These are phyloP conservation scores for Neolamprologus sp. DNA, from an alignment of 2,113 vertebrate genomes.

Conservation along the genomic window DNA sequence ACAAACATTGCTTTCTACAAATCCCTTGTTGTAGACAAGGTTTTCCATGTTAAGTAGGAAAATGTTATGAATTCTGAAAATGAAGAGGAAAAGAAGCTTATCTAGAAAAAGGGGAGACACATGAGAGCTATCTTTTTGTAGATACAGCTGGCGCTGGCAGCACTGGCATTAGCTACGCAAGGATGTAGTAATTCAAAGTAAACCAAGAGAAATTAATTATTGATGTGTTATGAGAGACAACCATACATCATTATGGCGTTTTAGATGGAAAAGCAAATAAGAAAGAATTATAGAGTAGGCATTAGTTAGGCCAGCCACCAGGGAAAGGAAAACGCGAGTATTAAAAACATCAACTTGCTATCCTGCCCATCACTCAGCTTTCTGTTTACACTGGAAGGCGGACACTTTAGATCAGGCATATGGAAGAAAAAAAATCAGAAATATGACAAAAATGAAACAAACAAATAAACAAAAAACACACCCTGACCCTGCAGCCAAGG, in stretches of 20 bases:
- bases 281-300: slow-evolving; percentile 30
- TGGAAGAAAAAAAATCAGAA: not conserved
- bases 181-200: slow-evolving; percentile 37
- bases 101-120: not conserved
- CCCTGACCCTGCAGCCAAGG: slow-evolving; percentile 22
- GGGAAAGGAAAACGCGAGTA: not conserved
- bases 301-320: not conserved
- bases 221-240: slow-evolving; percentile 41
- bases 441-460: not conserved
- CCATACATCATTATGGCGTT: slow-evolving; percentile 47
- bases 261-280: slow-evolving; percentile 25
- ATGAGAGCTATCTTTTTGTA: not conserved
- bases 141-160: not conserved
- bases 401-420: slow-evolving; percentile 10
- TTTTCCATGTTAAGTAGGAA: not conserved
- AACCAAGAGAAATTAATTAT: slow-evolving; percentile 48
- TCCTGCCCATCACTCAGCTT: slow-evolving; percentile 3
- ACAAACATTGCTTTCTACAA: not conserved
- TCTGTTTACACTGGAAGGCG: slow-evolving; percentile 17
- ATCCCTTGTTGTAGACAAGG: not conserved
- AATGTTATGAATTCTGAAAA: not conserved
- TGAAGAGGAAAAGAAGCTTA: not conserved
- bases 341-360: not conserved
- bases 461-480: not conserved
- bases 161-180: not conserved